Evolutionary conservation across 2,797 vertebrate species (phyloP).

Genomic region (Scleropages formosus): DNA sequence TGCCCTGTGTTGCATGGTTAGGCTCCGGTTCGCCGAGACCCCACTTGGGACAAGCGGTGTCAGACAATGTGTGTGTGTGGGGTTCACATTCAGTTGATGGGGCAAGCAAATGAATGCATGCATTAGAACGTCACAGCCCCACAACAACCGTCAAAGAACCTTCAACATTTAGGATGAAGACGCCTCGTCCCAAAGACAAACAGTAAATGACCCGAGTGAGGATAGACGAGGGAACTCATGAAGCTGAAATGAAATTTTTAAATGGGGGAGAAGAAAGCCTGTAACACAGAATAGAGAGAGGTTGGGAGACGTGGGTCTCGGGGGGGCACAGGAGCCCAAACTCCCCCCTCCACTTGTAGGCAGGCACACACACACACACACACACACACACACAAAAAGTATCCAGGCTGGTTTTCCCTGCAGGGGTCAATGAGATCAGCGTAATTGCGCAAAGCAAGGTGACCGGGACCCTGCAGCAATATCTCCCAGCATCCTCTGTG

Average conservation of each 20-base stretch:
- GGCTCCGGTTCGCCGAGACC: too few relatives aligned
- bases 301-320: slow-evolving; percentile 8
- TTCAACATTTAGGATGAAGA: slow-evolving; percentile 19
- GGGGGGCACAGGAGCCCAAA: background rate
- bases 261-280: slow-evolving; percentile 21
- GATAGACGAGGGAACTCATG: slow-evolving; percentile 24
- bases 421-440: too few relatives aligned
- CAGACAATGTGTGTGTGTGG: too few relatives aligned
- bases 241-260: slow-evolving; percentile 31
- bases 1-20: too few relatives aligned
- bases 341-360: background rate
- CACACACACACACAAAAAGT: slow-evolving; percentile 6
- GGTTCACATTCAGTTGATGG: background rate
- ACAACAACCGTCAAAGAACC: slow-evolving; percentile 29
- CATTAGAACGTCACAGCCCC: too few relatives aligned
- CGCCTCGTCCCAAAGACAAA: slow-evolving; percentile 24
- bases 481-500: slow-evolving; percentile 11
- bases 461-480: too few relatives aligned
- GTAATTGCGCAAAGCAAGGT: too few relatives aligned
- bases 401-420: too few relatives aligned
- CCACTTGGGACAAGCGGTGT: too few relatives aligned
- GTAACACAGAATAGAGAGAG: slow-evolving; percentile 27
- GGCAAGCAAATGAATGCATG: too few relatives aligned
- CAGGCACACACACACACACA: slow-evolving; percentile 7
- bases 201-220: slow-evolving; percentile 25